Conservation (phyloP, 2,113 vertebrate genomes). For the Xyliphius kryptos region DNA sequence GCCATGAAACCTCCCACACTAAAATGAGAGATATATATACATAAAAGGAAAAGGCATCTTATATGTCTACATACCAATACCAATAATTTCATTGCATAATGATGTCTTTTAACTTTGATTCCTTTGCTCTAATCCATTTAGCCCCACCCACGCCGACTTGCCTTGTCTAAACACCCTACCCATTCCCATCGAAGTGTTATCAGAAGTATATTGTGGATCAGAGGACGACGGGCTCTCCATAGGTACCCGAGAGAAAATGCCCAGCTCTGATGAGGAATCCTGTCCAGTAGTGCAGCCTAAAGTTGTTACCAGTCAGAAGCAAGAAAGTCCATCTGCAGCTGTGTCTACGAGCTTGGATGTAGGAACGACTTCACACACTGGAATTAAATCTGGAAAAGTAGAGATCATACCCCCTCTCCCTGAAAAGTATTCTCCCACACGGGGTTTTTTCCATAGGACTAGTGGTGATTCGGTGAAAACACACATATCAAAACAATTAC, state of each 20-base stretch:
- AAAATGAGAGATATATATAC: no score
- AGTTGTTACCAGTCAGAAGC: conserved; percentile 5
- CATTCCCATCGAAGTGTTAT: conserved; percentile 53
- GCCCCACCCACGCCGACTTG: conserved; percentile 62
- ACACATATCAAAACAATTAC: conserved; percentile 25
- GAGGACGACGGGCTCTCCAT: conserved; percentile 53
- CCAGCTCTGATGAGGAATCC: conserved; percentile 53
- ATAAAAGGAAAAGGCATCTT: no score
- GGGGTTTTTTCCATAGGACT: conserved; percentile 44
- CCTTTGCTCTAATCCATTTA: no score
- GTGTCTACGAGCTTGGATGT: background rate
- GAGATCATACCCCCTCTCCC: conserved; percentile 17
- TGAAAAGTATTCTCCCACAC: conserved; percentile 39
- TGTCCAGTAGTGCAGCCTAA: conserved; percentile 27
- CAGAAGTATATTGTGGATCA: conserved; percentile 50
- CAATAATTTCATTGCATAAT: no score
- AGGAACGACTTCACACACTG: conserved; percentile 13
- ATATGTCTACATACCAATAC: no score
- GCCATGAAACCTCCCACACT: no score
- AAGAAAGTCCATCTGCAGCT: conserved; percentile 18
- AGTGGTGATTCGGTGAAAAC: conserved; percentile 39
- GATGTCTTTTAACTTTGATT: no score
- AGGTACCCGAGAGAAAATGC: conserved; percentile 48
- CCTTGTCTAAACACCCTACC: conserved; percentile 49
- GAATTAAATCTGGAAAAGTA: conserved; percentile 3